These are phyloP conservation scores for Potamarius usumacintae DNA, from an alignment of 2,113 vertebrate species.

Conservation along the genomic window DNA sequence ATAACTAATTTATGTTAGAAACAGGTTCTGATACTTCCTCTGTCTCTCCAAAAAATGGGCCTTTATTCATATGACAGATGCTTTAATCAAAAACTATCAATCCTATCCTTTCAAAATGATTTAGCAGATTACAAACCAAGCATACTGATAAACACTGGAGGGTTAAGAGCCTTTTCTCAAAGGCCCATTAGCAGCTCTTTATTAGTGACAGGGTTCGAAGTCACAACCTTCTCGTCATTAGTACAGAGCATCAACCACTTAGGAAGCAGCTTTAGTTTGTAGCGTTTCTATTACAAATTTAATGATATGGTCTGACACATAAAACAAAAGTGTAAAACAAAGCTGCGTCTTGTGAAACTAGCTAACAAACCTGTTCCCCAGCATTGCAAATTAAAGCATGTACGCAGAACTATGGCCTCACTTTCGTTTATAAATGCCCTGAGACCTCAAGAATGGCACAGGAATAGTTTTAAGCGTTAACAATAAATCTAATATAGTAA, in stretches of 20 bases:
- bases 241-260: neutral
- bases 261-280: neutral
- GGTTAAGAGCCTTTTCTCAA: neutral
- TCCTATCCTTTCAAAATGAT: neutral
- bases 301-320: neutral
- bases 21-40: conserved; percentile 2
- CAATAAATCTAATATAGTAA: too few species aligned
- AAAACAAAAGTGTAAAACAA: neutral
- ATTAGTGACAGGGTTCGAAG: conserved; percentile 11
- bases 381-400: too few species aligned
- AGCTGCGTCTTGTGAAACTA: neutral
- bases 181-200: neutral
- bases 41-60: neutral
- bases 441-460: too few species aligned
- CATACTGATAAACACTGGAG: conserved; percentile 6
- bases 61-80: neutral
- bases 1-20: conserved; percentile 3
- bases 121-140: conserved; percentile 11
- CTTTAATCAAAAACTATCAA: conserved; percentile 15
- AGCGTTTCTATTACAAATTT: neutral
- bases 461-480: too few species aligned
- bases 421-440: too few species aligned
- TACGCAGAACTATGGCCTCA: too few species aligned
- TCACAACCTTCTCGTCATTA: conserved; percentile 10
- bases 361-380: neutral